Conservation (phyloP, 2,113 vertebrate species). For the Siphamia tubifer region DNA sequence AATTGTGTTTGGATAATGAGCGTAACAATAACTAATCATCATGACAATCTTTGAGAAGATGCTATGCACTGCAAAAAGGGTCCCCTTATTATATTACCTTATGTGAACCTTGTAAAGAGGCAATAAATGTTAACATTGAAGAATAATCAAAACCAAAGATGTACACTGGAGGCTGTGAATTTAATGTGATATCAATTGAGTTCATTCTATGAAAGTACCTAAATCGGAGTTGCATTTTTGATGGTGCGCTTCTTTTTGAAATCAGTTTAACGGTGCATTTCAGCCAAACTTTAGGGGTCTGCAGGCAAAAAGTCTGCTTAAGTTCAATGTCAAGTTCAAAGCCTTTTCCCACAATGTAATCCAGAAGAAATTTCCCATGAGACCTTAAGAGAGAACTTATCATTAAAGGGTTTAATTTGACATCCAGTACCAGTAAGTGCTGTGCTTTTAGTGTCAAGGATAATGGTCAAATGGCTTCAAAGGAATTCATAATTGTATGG, state of each 20-base stretch:
- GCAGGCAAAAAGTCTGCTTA: conserved; percentile 74
- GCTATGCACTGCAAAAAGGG: too few species aligned
- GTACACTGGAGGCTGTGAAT: neutral
- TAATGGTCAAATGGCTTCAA: conserved; percentile 78
- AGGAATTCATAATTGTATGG: conserved; percentile 58
- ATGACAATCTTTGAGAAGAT: too few species aligned
- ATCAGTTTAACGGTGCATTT: conserved; percentile 26
- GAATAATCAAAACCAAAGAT: neutral
- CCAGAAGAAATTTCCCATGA: conserved; percentile 78
- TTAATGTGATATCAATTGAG: conserved; percentile 4
- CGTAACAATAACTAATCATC: conserved; percentile 24
- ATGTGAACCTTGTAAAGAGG: too few species aligned
- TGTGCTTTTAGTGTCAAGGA: conserved; percentile 75
- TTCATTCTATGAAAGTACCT: conserved; percentile 8
- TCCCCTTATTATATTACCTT: too few species aligned
- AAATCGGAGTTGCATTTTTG: conserved; percentile 26
- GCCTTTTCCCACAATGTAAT: conserved; percentile 76
- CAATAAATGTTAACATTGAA: too few species aligned
- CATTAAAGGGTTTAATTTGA: conserved; percentile 81
- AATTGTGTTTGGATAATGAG: conserved; percentile 20
- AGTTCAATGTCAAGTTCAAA: conserved; percentile 84
- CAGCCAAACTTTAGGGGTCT: conserved; percentile 62
- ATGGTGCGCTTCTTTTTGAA: conserved; percentile 15
- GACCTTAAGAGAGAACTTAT: conserved; percentile 74
- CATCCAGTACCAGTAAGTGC: conserved; percentile 77